These are phyloP conservation scores for Microdon myrmicae DNA, from an alignment of 2,888 invertebrate species.

Conservation along the genomic window DNA sequence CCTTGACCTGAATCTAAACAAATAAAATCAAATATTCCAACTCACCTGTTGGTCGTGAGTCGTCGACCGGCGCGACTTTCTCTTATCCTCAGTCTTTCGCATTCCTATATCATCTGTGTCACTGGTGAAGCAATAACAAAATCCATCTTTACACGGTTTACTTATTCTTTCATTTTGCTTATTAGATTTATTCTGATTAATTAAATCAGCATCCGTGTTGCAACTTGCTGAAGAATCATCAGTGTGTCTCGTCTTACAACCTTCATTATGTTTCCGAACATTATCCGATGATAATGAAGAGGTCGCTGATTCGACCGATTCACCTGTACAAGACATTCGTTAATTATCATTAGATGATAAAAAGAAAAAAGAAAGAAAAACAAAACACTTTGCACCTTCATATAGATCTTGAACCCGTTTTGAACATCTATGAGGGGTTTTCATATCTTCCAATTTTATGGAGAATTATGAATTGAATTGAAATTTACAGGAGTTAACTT, in stretches of 20 bases:
- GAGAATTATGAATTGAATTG: no score
- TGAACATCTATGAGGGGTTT: slow-evolving; percentile 29
- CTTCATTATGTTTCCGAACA: slow-evolving; percentile 62
- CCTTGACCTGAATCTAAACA: no score
- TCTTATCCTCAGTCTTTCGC: slow-evolving; percentile 19
- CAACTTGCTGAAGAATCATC: slow-evolving; percentile 56
- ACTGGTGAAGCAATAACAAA: slow-evolving; percentile 66
- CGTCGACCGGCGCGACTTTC: slow-evolving; percentile 23
- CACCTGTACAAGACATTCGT: slow-evolving; percentile 4
- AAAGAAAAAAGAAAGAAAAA: neutral
- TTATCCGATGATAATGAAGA: slow-evolving; percentile 62
- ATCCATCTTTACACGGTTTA: slow-evolving; percentile 65
- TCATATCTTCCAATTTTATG: slow-evolving; percentile 19
- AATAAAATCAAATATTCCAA: slow-evolving; percentile 12
- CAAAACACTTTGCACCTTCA: slow-evolving; percentile 35
- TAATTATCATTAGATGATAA: neutral
- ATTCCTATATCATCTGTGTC: slow-evolving; percentile 62
- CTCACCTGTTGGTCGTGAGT: slow-evolving; percentile 33
- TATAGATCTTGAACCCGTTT: slow-evolving; percentile 26
- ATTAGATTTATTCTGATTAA: slow-evolving; percentile 62
- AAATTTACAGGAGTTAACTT: no score
- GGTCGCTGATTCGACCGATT: slow-evolving; percentile 29
- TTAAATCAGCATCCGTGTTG: slow-evolving; percentile 58
- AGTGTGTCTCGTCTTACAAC: slow-evolving; percentile 61
- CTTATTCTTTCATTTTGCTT: slow-evolving; percentile 62